Base-by-base conservation (phyloP, 2,888 invertebrate genomes). In the Acleris laterana region DNA sequence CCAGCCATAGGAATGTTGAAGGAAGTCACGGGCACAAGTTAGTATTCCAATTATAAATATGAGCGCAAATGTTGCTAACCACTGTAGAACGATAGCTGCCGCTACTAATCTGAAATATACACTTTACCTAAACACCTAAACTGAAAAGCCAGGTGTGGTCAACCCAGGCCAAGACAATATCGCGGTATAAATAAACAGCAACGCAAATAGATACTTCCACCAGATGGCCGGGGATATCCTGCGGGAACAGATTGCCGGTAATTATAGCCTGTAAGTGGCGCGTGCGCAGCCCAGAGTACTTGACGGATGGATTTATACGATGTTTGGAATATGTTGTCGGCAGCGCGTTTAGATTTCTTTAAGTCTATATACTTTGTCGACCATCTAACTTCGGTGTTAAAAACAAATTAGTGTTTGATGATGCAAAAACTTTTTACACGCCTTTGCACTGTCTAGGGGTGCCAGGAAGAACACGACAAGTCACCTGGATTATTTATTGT, bases 201-300 rank as follows among this genome's bases (percentile, higher is more conserved):
- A 79, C 78, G 76, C 78, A 82, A 83, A 84, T 83, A 86, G 82
- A 76, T 75, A 78, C 80, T 80, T 80, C 80, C 80, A 77, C 87
- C 90, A 91, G 89, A 92, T 92, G 91, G 88, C 88, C 81, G 82
- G 83, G 89, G 90, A 90, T 90, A 90, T 92, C 91, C 91, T 90
- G 91, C 82, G 77, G 78, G 84, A 82, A 80, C 89, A 88, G 87
- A 88, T 89, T 87, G 89, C 87, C 81, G 74, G 71, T 87, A 86
- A 89, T 89, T 88, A 87, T 84, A 86, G 85, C 72, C 75, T 72
- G 79, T 80, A 82, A 84, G 84, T 84, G 83, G 84, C 79, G 78
- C 79, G 78, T 74, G 81, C 80, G 77, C 75, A 59, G 63, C 63
- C 42, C 53, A 38, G 38, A 38, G 38, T 38, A 66, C 65, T 65